Evolutionary conservation across 2,797 vertebrate genomes (phyloP).

Genomic region (Aplochiton taeniatus): DNA sequence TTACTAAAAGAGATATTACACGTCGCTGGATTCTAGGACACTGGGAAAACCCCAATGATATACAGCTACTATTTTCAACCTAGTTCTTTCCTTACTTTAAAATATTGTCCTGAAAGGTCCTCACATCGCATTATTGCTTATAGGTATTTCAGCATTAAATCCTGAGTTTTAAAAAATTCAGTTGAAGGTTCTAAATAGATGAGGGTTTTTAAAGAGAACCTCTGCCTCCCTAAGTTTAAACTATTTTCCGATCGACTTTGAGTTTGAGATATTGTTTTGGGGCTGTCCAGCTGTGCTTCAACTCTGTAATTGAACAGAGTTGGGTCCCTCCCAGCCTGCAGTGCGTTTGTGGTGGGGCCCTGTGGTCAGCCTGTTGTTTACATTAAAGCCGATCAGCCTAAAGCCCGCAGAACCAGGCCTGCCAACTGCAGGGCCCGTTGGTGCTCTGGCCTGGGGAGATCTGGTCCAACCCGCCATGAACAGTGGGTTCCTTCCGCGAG

Average conservation of each 20-base stretch:
- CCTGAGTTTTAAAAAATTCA: too few relatives aligned
- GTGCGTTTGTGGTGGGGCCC: slow-evolving; percentile 57
- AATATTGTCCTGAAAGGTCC: too few relatives aligned
- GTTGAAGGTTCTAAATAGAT: too few relatives aligned
- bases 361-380: slow-evolving; percentile 77
- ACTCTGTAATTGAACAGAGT: slow-evolving; percentile 68
- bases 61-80: too few relatives aligned
- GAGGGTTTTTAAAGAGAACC: neutral
- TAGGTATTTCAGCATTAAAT: too few relatives aligned
- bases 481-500: too few relatives aligned
- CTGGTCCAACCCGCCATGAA: slow-evolving; percentile 23
- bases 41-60: too few relatives aligned
- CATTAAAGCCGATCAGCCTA: slow-evolving; percentile 79
- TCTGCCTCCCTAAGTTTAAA: neutral
- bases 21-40: too few relatives aligned
- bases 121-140: too few relatives aligned
- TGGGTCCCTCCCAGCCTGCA: slow-evolving; percentile 74
- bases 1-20: neutral
- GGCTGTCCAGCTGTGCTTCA: slow-evolving; percentile 53
- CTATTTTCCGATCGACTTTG: slow-evolving; percentile 3
- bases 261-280: slow-evolving; percentile 50
- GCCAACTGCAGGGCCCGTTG: slow-evolving; percentile 52
- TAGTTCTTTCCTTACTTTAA: too few relatives aligned
- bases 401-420: slow-evolving; percentile 72
- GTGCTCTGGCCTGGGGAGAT: slow-evolving; percentile 28